Evolutionary conservation across 2,797 vertebrate species (phyloP).

Genomic region (Okamejei kenojei): DNA sequence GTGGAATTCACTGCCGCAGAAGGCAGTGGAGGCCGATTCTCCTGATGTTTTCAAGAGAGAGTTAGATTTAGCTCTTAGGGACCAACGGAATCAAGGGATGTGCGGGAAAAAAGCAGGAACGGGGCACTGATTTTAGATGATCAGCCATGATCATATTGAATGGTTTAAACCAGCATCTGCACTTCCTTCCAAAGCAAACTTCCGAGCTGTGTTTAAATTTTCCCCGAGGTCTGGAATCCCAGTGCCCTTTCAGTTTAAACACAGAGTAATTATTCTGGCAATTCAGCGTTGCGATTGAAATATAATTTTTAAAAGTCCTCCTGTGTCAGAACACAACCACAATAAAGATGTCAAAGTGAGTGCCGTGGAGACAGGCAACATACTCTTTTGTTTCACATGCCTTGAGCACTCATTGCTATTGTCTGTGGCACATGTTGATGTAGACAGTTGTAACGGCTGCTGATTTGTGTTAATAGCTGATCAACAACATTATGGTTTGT

Average conservation of each 20-base stretch:
- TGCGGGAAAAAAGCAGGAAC: too few species aligned
- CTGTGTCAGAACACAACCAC: not conserved
- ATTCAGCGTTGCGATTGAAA: not conserved
- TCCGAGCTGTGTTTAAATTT: not conserved
- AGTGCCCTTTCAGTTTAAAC: not conserved
- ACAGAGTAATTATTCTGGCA: not conserved
- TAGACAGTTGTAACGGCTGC: constrained; percentile 25
- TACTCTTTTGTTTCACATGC: not conserved
- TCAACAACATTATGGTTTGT: constrained; percentile 5
- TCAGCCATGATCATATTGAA: too few species aligned
- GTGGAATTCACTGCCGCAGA: too few species aligned
- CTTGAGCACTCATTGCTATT: not conserved
- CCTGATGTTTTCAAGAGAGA: too few species aligned
- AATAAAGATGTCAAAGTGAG: not conserved
- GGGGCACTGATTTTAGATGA: too few species aligned
- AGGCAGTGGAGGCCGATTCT: too few species aligned
- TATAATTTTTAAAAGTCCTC: not conserved
- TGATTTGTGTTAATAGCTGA: constrained; percentile 8
- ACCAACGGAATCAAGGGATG: too few species aligned
- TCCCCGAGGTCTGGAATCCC: not conserved
- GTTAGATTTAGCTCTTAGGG: too few species aligned
- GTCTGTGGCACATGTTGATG: constrained; percentile 17
- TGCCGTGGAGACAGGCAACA: not conserved
- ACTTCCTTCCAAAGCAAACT: too few species aligned
- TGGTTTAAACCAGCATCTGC: too few species aligned